Conservation (phyloP, 1,140 invertebrate genomes). For the Dinothrombium tinctorium region DNA sequence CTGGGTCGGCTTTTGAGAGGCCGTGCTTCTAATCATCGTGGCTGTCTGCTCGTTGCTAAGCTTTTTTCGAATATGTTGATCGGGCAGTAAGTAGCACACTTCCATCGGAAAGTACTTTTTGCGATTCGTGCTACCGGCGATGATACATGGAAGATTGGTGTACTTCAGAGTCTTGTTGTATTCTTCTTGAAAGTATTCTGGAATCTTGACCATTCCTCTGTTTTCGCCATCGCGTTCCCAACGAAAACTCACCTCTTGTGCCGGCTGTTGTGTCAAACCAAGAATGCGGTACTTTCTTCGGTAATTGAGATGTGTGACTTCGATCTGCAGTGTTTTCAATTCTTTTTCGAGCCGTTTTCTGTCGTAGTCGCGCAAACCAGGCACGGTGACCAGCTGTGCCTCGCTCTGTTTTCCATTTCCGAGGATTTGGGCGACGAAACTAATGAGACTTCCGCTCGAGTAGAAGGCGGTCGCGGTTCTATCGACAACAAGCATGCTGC, state of each 20-base stretch:
- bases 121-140: slow-evolving; percentile 14
- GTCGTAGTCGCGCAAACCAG: slow-evolving; percentile 5
- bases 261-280: not conserved
- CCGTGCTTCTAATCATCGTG: slow-evolving; percentile 13
- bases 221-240: not conserved
- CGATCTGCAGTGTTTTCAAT: not conserved
- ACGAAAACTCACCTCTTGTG: not conserved
- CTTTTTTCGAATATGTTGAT: slow-evolving; percentile 16
- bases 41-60: slow-evolving; percentile 11
- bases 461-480: slow-evolving; percentile 5
- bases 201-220: slow-evolving; percentile 9
- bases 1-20: slow-evolving; percentile 1
- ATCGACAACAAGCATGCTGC: slow-evolving; percentile 6
- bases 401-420: too few species aligned
- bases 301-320: not conserved
- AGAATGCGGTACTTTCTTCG: not conserved
- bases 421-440: not conserved
- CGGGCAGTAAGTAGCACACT: slow-evolving; percentile 17
- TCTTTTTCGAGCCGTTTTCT: not conserved
- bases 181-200: slow-evolving; percentile 17
- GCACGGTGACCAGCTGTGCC: not conserved
- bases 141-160: slow-evolving; percentile 19
- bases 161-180: slow-evolving; percentile 15
- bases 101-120: slow-evolving; percentile 19
- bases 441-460: not conserved